A percentile compares a stretch with the other conserved stretches of the same genome.
Conservation (phyloP, 1,140 invertebrate genomes). For the Calephelis nemesis region DNA sequence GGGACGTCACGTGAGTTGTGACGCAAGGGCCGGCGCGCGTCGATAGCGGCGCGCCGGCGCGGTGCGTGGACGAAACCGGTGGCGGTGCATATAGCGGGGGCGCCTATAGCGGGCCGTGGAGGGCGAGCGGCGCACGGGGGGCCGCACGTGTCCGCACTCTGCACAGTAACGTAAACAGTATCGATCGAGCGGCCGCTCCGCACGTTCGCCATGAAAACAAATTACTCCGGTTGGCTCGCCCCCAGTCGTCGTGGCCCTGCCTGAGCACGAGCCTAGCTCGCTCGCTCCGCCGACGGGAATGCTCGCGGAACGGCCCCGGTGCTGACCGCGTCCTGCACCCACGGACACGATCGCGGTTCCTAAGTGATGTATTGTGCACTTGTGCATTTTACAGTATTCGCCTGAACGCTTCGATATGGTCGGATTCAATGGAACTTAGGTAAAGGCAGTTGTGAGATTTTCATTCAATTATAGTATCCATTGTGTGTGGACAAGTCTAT, state of each 20-base stretch:
- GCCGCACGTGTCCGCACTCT: too few relatives aligned
- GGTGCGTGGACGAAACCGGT: neutral
- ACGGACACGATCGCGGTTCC: neutral
- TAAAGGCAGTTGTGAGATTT: neutral
- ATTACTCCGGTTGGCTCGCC: neutral
- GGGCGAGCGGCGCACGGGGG: too few relatives aligned
- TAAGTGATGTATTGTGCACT: neutral
- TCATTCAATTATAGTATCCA: neutral
- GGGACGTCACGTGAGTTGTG: neutral
- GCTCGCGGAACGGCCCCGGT: neutral
- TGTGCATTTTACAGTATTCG: neutral
- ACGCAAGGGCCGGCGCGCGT: neutral
- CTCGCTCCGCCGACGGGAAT: neutral
- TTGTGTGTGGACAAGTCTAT: neutral
- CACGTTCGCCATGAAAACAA: neutral
- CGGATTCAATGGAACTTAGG: conserved; percentile 8
- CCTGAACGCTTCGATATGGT: conserved; percentile 6
- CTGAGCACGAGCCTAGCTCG: neutral
- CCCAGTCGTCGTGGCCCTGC: neutral
- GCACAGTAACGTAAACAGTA: neutral
- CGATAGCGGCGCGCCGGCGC: neutral
- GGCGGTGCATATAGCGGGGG: neutral
- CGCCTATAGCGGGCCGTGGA: neutral
- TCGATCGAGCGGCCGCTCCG: neutral
- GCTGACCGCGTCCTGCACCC: neutral